A percentile compares a stretch with the other conserved stretches of the same genome.
These are phyloP conservation scores for Morone chrysops DNA, from an alignment of 2,113 vertebrate genomes.

Conservation along the genomic window DNA sequence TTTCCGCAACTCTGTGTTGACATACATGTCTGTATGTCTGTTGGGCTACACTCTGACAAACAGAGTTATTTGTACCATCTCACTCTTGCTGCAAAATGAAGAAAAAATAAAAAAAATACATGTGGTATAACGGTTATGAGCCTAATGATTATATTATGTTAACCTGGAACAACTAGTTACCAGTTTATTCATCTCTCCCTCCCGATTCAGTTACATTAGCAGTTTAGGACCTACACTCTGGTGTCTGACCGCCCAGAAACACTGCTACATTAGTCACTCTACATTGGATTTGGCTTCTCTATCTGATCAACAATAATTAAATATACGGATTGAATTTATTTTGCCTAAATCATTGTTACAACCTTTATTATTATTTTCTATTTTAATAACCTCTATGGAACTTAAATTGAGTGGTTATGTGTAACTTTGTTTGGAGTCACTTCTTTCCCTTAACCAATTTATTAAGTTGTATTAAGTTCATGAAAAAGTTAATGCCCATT, in stretches of 20 bases:
- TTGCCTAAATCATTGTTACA: not conserved
- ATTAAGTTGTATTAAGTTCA: no score
- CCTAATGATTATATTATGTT: not conserved
- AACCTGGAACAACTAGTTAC: not conserved
- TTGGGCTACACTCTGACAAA: not conserved
- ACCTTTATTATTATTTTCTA: not conserved
- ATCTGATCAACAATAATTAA: not conserved
- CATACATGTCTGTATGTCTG: not conserved
- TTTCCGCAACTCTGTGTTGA: constrained; percentile 20
- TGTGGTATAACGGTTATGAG: not conserved
- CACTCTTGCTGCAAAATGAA: not conserved
- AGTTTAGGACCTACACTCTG: not conserved
- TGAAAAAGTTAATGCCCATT: no score
- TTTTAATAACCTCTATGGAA: not conserved
- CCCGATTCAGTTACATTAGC: not conserved
- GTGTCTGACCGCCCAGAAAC: not conserved
- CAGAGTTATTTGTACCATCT: not conserved
- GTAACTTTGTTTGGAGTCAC: no score
- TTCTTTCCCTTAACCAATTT: no score
- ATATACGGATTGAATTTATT: not conserved
- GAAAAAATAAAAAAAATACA: not conserved
- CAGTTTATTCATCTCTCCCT: not conserved
- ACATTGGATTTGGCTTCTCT: not conserved
- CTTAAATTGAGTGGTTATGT: not conserved
- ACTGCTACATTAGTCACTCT: not conserved